These are phyloP conservation scores for Netelia virgata DNA, from an alignment of 2,888 invertebrate species.

Conservation along the genomic window DNA sequence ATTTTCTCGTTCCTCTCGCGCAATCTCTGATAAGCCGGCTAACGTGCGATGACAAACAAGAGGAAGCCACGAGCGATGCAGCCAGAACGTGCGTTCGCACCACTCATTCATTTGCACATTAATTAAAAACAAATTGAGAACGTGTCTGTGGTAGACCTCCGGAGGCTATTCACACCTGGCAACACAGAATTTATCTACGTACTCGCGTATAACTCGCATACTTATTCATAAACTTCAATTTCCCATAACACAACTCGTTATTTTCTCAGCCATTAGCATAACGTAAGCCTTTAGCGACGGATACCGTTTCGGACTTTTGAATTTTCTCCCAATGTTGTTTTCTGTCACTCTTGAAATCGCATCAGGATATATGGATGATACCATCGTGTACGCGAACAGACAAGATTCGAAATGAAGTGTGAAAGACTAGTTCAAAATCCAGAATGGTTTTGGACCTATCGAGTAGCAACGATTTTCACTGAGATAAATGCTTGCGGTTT, in stretches of 20 bases:
- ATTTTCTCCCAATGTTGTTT: background rate
- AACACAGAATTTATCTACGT: background rate
- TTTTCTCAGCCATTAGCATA: too few species aligned
- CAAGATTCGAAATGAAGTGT: too few species aligned
- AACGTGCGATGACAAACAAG: slow-evolving; percentile 23
- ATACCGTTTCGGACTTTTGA: background rate
- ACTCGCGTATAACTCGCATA: background rate
- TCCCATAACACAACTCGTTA: too few species aligned
- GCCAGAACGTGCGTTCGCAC: slow-evolving; percentile 70
- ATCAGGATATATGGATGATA: too few species aligned
- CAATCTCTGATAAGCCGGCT: slow-evolving; percentile 52
- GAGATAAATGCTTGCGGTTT: too few species aligned
- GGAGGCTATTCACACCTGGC: slow-evolving; percentile 31
- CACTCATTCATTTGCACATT: slow-evolving; percentile 79
- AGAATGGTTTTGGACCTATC: too few species aligned
- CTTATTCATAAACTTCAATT: background rate
- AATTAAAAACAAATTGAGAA: slow-evolving; percentile 80
- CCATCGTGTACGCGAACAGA: too few species aligned
- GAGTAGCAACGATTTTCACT: too few species aligned
- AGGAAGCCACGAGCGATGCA: slow-evolving; percentile 50
- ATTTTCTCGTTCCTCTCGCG: background rate
- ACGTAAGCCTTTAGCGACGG: background rate
- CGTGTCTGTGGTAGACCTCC: slow-evolving; percentile 31
- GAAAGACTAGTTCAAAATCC: too few species aligned
- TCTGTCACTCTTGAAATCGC: too few species aligned